Evolutionary conservation across 2,888 invertebrate genomes (phyloP), one percentile per base, ranked within the genome.

Genomic region (Esperia sulphurella): DNA sequence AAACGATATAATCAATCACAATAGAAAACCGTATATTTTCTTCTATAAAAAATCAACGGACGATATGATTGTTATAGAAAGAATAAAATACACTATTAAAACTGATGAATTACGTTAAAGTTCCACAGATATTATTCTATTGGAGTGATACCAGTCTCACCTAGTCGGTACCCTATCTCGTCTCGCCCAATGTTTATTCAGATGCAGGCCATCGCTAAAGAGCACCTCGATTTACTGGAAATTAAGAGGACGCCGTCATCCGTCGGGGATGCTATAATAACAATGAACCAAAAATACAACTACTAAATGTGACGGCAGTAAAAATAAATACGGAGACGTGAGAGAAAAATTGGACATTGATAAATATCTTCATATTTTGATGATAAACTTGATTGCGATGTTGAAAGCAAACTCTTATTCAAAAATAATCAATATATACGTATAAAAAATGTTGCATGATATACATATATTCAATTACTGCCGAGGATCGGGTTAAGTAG

Each of bases 151-250:
- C 2, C 21, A 21, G 21, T 21, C 2, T 21, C 21, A 21, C 21
- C 10, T 5, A 33, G 2, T 33, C 33, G 7, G 7, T 33, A 10
- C 8, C 33, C 33, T 33, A 33, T n/a, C 65, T 68, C 61, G 59
- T 52, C 52, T 59, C 65, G 55, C 60, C 47, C 61, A 69, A 69
- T 89, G 87, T 89, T 89, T 87, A 83, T 87, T 88, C 88, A 89
- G 88, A 79, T 89, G 88, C 78, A 72, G 77, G 58, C 76, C 80
- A 78, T 86, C 84, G 68, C 72, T 66, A 67, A 71, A 71, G 78
- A 80, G 83, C 70, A 75, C 74, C 76, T 79, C 86, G 83, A 88
- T 87, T 82, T 83, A 83, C 82, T 87, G 80, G 83, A 88, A 88
- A 89, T 87, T 85, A 88, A 87, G 87, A 85, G 86, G 79, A 79